phyloP scores from a whole-genome alignment of 2,797 vertebrate species.

The Syndactyla subalaris region DNA sequence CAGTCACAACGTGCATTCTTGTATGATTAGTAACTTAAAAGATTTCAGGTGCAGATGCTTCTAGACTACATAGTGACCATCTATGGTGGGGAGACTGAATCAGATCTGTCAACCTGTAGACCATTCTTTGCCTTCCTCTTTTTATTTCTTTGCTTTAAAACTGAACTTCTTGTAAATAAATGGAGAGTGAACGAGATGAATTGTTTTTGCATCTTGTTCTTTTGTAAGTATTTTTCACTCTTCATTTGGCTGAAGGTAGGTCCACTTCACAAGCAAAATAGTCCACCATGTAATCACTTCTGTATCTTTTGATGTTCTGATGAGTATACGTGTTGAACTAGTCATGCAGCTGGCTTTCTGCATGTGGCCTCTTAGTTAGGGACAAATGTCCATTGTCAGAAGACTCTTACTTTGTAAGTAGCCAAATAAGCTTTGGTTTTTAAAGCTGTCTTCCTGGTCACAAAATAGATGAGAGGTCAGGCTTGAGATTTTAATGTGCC shows the following conservation, averaged over 20 bases:
- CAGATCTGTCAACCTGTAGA: not conserved
- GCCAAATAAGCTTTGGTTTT: not conserved
- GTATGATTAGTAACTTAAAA: not conserved
- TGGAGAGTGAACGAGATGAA: not conserved
- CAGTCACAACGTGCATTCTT: not conserved
- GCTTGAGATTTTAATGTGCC: not conserved
- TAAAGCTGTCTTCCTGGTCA: not conserved
- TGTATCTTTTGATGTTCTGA: not conserved
- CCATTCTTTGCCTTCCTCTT: not conserved
- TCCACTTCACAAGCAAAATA: not conserved
- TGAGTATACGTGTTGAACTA: not conserved
- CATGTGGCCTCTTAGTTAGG: fast-evolving
- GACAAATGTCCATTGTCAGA: not conserved
- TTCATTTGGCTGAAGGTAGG: not conserved
- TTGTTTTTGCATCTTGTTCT: not conserved
- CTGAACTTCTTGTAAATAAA: not conserved
- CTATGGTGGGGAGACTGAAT: not conserved
- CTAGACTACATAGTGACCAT: not conserved
- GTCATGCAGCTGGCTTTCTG: not conserved
- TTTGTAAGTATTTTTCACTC: not conserved
- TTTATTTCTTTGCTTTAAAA: not conserved
- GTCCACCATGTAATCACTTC: not conserved
- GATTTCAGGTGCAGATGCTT: not conserved
- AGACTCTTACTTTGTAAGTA: not conserved
- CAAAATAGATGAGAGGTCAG: not conserved